Percentiles rank a stretch among this genome's conserved stretches.
Conservation (phyloP, 2,113 vertebrate species). For the Phalacrocorax aristotelis region DNA sequence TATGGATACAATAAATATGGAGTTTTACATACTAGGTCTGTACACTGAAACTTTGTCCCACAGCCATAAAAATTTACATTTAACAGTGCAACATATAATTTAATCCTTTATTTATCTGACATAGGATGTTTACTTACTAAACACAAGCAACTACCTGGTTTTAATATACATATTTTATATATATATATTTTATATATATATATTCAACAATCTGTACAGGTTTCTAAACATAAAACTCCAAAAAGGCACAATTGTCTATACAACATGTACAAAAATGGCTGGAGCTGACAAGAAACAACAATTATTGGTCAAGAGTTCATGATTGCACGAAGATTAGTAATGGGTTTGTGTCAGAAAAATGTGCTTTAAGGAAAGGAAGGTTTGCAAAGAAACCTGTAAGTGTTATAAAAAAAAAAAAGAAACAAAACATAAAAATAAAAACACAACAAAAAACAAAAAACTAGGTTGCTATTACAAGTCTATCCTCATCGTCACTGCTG, state of each 20-base stretch:
- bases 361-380: conserved; percentile 91
- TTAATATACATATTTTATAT: conserved; percentile 85
- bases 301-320: conserved; percentile 93
- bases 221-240: conserved; percentile 93
- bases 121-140: conserved; percentile 83
- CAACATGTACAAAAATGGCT: conserved; percentile 98
- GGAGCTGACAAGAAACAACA: conserved; percentile 86
- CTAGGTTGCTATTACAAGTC: conserved; percentile 95
- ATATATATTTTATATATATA: conserved; percentile 77
- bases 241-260: conserved; percentile 99
- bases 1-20: conserved; percentile 98
- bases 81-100: conserved; percentile 96
- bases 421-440: conserved; percentile 28
- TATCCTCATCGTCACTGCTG: conserved; percentile 95
- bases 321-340: conserved; percentile 95
- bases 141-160: conserved; percentile 90
- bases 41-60: conserved; percentile 93
- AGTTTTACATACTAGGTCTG: conserved; percentile 96
- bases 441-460: conserved; percentile 64
- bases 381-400: conserved; percentile 85
- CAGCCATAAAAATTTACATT: conserved; percentile 95
- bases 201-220: conserved; percentile 93
- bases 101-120: conserved; percentile 85
- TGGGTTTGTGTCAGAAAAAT: conserved; percentile 92
- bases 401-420: conserved; percentile 81